These are phyloP conservation scores for Amaurobius ferox DNA, from an alignment of 2,888 invertebrate genomes.

Conservation along the genomic window DNA sequence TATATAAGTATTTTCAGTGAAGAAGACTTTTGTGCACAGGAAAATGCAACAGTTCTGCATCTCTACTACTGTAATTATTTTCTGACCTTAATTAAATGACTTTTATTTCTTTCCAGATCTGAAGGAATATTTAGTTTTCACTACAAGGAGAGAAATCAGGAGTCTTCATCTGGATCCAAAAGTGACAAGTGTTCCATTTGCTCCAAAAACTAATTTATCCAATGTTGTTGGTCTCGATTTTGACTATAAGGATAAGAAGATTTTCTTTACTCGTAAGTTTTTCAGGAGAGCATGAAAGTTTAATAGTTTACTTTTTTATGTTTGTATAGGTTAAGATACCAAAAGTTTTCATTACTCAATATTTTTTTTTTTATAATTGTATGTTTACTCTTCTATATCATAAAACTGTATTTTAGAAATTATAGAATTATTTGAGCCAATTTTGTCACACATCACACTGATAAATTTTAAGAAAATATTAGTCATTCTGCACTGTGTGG, in stretches of 20 bases:
- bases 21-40: background rate
- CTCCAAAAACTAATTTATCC: conserved; percentile 87
- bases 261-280: conserved; percentile 88
- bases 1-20: too few relatives aligned
- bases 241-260: conserved; percentile 90
- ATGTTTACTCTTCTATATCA: too few relatives aligned
- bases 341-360: too few relatives aligned
- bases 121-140: conserved; percentile 93
- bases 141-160: conserved; percentile 94
- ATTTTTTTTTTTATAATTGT: too few relatives aligned
- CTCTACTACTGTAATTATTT: background rate
- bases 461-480: too few relatives aligned
- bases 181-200: conserved; percentile 89
- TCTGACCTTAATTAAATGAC: background rate
- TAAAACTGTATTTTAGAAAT: too few relatives aligned
- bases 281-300: background rate
- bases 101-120: conserved; percentile 53
- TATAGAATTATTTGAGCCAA: too few relatives aligned
- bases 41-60: background rate
- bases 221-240: conserved; percentile 97
- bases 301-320: background rate
- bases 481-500: too few relatives aligned
- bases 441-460: too few relatives aligned
- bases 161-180: conserved; percentile 92
- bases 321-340: background rate